Percentiles rank a stretch among this genome's conserved stretches.
These are phyloP conservation scores for Brachypodius melanocephalos DNA, from an alignment of 2,113 vertebrate genomes.

Conservation along the genomic window DNA sequence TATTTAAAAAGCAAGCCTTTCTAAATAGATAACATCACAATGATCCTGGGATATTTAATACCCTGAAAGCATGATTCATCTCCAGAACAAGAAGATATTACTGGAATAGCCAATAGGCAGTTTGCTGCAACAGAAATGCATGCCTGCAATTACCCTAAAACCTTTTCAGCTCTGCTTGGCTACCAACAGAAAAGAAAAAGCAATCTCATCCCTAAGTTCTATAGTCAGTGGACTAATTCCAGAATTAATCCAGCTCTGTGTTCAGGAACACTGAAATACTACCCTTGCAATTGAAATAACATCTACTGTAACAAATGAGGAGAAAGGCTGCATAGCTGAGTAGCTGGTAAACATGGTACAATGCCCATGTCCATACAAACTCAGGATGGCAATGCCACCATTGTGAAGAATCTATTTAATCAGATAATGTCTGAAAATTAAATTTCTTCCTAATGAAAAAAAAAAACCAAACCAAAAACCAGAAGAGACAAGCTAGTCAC, in stretches of 20 bases:
- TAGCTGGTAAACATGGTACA: background rate
- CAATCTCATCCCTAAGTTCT: background rate
- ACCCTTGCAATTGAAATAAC: background rate
- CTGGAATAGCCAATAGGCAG: background rate
- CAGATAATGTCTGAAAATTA: background rate
- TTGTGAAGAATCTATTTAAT: background rate
- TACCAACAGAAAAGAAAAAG: background rate
- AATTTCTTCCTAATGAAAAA: background rate
- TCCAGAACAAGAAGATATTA: background rate
- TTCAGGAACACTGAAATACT: background rate
- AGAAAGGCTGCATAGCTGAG: background rate
- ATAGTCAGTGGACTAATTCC: background rate
- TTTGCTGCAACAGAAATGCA: background rate
- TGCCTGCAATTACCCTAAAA: background rate
- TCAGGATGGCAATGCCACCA: background rate
- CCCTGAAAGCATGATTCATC: background rate
- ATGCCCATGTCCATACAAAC: background rate
- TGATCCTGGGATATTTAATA: background rate
- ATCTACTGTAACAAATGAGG: background rate
- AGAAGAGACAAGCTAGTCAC: background rate
- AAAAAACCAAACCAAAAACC: background rate
- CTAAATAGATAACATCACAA: background rate
- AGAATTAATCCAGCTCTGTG: conserved; percentile 27
- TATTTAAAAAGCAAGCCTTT: background rate
- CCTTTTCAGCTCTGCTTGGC: background rate